Conservation (phyloP, 1,140 invertebrate species). For the Tribolium castaneum region DNA sequence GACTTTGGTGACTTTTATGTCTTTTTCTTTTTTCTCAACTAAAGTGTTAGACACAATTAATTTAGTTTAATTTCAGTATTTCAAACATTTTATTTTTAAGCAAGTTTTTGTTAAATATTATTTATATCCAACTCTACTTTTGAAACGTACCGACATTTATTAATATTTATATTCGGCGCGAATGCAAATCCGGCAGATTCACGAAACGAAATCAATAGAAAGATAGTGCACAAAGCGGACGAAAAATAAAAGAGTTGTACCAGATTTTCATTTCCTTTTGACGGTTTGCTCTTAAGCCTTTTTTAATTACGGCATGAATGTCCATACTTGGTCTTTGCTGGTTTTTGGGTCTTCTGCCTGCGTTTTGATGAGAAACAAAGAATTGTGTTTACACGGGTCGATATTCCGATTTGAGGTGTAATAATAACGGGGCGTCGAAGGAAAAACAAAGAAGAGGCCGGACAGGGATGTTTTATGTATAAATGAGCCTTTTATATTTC, state of each 20-base stretch:
- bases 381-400: background rate
- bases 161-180: slow-evolving; percentile 11
- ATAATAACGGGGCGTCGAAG: background rate
- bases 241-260: background rate
- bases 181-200: background rate
- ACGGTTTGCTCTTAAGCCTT: background rate
- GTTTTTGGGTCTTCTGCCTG: background rate
- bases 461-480: slow-evolving; percentile 26
- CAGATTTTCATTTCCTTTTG: background rate
- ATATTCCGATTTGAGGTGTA: slow-evolving; percentile 15
- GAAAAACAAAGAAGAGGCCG: slow-evolving; percentile 11
- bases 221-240: background rate
- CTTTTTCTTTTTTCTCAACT: no score
- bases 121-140: background rate
- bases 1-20: no score
- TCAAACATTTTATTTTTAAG: no score
- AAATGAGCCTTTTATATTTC: slow-evolving; percentile 17
- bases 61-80: no score
- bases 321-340: background rate
- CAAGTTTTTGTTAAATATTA: no score
- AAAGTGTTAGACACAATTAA: no score
- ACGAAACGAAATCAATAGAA: background rate
- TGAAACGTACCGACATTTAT: background rate
- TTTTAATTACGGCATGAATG: background rate
- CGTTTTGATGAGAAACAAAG: background rate